Evolutionary conservation across 1,140 invertebrate species (phyloP).

Genomic region (Coelopa frigida): DNA sequence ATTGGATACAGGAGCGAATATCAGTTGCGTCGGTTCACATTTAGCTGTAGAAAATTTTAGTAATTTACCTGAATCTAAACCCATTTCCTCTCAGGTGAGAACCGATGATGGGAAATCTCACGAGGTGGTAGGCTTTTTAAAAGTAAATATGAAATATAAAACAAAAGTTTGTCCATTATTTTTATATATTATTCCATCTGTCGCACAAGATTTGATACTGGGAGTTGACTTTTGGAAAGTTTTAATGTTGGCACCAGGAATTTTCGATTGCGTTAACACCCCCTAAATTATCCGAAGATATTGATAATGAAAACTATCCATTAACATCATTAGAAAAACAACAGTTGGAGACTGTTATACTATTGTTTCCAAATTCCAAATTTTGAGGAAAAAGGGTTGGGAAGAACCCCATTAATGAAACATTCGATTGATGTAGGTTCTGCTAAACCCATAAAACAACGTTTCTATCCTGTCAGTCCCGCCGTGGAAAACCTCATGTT

Average conservation of each 20-base stretch:
- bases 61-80: neutral
- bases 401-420: neutral
- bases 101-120: constrained; percentile 8
- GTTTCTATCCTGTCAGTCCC: neutral
- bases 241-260: neutral
- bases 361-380: constrained; percentile 3
- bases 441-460: neutral
- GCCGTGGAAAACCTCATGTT: constrained; percentile 2
- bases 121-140: neutral
- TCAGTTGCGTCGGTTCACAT: constrained; percentile 7
- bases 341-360: neutral
- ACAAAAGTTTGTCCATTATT: neutral
- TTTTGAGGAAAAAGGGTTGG: neutral
- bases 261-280: neutral
- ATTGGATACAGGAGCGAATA: constrained; percentile 10
- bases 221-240: constrained; percentile 1
- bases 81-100: neutral
- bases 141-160: neutral
- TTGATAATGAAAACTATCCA: neutral
- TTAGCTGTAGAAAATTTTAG: constrained; percentile 2
- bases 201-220: neutral
- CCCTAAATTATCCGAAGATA: neutral
- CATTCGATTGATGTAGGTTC: neutral
- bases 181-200: constrained; percentile 7
- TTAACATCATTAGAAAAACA: neutral